phyloP scores from a whole-genome alignment of 1,140 invertebrate species.

The Trichonephila clavata region DNA sequence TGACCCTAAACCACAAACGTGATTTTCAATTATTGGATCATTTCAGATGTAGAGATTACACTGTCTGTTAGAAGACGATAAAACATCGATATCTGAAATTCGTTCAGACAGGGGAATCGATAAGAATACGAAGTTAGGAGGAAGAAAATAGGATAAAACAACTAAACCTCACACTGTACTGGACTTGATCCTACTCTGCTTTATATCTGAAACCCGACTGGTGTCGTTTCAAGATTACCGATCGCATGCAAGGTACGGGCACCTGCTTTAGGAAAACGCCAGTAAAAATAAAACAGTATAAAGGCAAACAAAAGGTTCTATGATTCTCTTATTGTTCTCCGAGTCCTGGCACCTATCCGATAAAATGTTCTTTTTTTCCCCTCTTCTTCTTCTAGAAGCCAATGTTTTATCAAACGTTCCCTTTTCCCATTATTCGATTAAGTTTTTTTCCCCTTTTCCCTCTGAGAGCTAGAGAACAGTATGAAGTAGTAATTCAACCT shows the following conservation, averaged over 20 bases:
- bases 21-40: constrained; percentile 62
- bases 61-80: constrained; percentile 58
- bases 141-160: neutral
- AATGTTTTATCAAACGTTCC: constrained; percentile 60
- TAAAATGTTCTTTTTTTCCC: constrained; percentile 34
- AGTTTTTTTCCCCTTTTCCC: constrained; percentile 51
- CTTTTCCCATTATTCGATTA: constrained; percentile 66
- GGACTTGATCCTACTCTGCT: constrained; percentile 39
- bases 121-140: neutral
- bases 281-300: constrained; percentile 64
- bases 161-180: constrained; percentile 42
- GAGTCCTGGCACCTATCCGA: constrained; percentile 67
- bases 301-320: constrained; percentile 62
- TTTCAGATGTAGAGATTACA: constrained; percentile 34
- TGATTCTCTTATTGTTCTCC: constrained; percentile 71
- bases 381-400: constrained; percentile 26
- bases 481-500: constrained; percentile 49
- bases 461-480: constrained; percentile 9
- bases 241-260: constrained; percentile 13
- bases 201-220: constrained; percentile 45
- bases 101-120: constrained; percentile 37
- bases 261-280: constrained; percentile 40
- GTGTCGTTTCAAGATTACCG: constrained; percentile 59
- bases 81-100: constrained; percentile 67
- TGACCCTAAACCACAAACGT: constrained; percentile 1